Evolutionary conservation across 2,113 vertebrate species (phyloP).

Genomic region (Epinephelus fuscoguttatus): DNA sequence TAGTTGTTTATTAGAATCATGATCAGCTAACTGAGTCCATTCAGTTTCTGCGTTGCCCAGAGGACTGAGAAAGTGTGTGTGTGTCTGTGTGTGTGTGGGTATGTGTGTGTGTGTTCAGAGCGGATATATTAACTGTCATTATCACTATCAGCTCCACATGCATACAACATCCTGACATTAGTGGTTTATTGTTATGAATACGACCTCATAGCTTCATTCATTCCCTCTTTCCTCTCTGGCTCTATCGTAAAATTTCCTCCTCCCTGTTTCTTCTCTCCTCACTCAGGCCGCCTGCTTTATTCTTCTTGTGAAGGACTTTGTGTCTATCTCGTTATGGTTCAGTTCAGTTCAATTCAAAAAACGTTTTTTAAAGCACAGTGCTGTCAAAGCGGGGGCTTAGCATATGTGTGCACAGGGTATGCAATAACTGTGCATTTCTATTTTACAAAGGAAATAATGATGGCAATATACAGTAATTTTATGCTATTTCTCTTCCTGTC

Average conservation of each 20-base stretch:
- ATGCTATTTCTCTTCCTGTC: background rate
- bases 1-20: constrained; percentile 69
- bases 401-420: background rate
- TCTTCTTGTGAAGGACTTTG: too few species aligned
- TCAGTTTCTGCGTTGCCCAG: constrained; percentile 35
- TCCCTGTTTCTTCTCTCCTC: background rate
- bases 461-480: background rate
- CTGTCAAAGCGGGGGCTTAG: background rate
- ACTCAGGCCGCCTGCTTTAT: background rate
- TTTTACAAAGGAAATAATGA: background rate
- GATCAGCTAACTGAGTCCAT: constrained; percentile 67
- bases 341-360: background rate
- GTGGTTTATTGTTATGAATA: constrained; percentile 56
- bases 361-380: background rate
- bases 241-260: background rate
- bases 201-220: constrained; percentile 42
- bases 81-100: constrained; percentile 26
- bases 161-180: constrained; percentile 68
- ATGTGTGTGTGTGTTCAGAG: constrained; percentile 27
- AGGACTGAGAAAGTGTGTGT: constrained; percentile 34
- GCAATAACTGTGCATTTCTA: background rate
- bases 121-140: constrained; percentile 59
- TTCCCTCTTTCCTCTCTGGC: constrained; percentile 20
- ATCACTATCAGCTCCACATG: constrained; percentile 47
- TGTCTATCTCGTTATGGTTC: background rate